Conservation (phyloP, 2,797 vertebrate genomes). For the Cynopterus sphinx region DNA sequence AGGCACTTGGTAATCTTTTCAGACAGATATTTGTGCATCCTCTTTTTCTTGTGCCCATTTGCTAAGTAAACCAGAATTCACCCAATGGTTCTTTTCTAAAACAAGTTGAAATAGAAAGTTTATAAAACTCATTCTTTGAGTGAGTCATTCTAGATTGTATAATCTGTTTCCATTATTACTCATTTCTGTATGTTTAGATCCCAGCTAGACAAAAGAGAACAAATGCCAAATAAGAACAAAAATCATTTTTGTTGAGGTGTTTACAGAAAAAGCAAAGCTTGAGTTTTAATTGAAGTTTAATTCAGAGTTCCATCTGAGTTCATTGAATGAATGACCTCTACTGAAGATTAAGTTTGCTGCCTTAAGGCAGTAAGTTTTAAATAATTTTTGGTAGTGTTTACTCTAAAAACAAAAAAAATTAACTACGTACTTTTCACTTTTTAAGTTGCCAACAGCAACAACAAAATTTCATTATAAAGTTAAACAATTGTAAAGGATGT, state of each 20-base stretch:
- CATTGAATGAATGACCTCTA: not conserved
- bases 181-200: slow-evolving; percentile 55
- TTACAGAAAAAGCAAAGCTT: slow-evolving; percentile 57
- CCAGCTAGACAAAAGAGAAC: slow-evolving; percentile 46
- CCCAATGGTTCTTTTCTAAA: slow-evolving; percentile 58
- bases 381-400: not conserved
- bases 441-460: not conserved
- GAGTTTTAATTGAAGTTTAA: slow-evolving; percentile 64
- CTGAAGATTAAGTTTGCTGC: not conserved
- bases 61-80: slow-evolving; percentile 58
- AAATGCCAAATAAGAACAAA: slow-evolving; percentile 57
- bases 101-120: slow-evolving; percentile 54
- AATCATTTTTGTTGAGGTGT: slow-evolving; percentile 59
- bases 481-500: not conserved
- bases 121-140: slow-evolving; percentile 44
- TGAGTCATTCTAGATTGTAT: slow-evolving; percentile 59
- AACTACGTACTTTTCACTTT: not conserved
- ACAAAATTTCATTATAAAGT: not conserved
- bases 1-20: not conserved
- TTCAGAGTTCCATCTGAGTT: slow-evolving; percentile 51
- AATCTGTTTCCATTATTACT: slow-evolving; percentile 68
- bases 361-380: not conserved
- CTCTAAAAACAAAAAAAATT: slow-evolving; percentile 7
- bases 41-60: not conserved
- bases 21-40: not conserved